These are phyloP conservation scores for Bambusicola thoracicus DNA, from an alignment of 2,113 vertebrate species.

Conservation along the genomic window DNA sequence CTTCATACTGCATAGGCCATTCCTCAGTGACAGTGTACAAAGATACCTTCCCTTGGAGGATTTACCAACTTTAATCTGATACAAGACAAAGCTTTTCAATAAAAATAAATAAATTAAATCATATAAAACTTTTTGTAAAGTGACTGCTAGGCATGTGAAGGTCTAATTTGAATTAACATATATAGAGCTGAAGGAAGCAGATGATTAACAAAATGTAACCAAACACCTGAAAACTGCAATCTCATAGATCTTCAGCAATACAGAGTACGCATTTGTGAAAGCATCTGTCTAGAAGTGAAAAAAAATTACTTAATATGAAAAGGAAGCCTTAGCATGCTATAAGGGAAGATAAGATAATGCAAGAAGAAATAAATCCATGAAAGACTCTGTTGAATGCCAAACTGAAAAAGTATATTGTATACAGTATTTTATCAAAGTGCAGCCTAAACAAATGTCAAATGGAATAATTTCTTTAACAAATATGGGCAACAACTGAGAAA, in stretches of 20 bases:
- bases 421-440: constrained; percentile 81
- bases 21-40: not conserved
- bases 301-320: constrained; percentile 76
- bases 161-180: not conserved
- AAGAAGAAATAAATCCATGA: constrained; percentile 76
- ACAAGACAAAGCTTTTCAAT: not conserved
- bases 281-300: constrained; percentile 54
- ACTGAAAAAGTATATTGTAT: constrained; percentile 68
- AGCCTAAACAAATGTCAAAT: constrained; percentile 84
- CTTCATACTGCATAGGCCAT: not conserved
- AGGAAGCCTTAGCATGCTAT: constrained; percentile 74
- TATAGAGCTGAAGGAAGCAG: not conserved
- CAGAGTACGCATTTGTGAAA: constrained; percentile 44
- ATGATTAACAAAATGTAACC: not conserved
- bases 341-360: constrained; percentile 79
- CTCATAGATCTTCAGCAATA: constrained; percentile 12
- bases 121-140: not conserved
- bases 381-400: constrained; percentile 76
- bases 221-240: constrained; percentile 13
- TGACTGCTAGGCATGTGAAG: not conserved
- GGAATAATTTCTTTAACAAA: constrained; percentile 82
- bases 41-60: not conserved
- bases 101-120: not conserved
- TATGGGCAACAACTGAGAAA: constrained; percentile 82
- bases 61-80: not conserved